Evolutionary conservation across 2,797 vertebrate genomes (phyloP), one percentile per base, ranked within the genome.

Genomic region (Salarias fasciatus): DNA sequence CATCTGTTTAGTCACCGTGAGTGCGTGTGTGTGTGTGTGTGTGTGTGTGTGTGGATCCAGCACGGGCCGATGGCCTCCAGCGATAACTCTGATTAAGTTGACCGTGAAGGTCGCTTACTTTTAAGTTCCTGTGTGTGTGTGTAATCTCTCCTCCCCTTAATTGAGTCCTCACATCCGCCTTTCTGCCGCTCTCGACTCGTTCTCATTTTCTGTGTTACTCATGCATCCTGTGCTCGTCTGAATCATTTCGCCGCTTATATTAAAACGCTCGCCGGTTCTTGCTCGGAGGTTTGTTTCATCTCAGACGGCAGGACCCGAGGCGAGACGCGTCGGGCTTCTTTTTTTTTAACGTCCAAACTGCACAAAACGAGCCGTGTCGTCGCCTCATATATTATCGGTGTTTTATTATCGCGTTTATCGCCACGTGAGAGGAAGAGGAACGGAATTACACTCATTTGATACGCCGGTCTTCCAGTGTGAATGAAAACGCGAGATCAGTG

Each of bases 11-110:
- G n/a, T n/a, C n/a, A n/a, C n/a, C n/a, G 46, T 33, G 41, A 50
- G 42, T 11, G 11, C 2, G 36, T 37, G 3, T 37, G 36, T 37
- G 18, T 24, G 18, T 24, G 18, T 10, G 10, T 24, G 5, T 5
- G 2, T 14, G n/a, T 37, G 12, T 24, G 43, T 50, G 41, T 53
- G 15, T 31, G 44, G 57, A 69, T 63, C 61, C 46, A 61, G 36
- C 62, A 54, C 45, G 31, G 11, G 13, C 37, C 35, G 29, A 28
- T 44, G 37, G 43, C 76, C 51, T 33, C 14, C n/a, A 30, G 42
- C 11, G n/a, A 15, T 35, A 42, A 37, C 56, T 71, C 14, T 72
- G 67, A 81, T 68, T 62, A 46, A 69, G 45, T 68, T 60, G 59
- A 57, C 65, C 55, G 33, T 31, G 46, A 53, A 72, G 60, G 56